These are phyloP conservation scores for Numenius phaeopus DNA, from an alignment of 2,797 vertebrate species.

Conservation along the genomic window DNA sequence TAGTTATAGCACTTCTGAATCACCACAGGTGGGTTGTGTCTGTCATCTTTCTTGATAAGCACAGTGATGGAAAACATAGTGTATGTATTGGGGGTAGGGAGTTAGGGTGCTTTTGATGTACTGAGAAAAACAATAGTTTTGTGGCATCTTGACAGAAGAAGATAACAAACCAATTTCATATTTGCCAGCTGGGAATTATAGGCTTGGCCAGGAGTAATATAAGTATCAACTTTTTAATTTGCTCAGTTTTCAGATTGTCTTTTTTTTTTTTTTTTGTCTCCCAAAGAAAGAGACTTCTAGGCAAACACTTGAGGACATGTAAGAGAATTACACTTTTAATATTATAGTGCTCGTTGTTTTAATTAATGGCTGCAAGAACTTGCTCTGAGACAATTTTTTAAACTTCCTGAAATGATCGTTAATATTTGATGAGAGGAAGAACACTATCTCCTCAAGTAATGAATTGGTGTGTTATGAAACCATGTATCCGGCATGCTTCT, in stretches of 20 bases:
- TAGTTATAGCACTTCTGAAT: not conserved
- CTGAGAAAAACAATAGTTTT: not conserved
- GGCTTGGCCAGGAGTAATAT: conserved; percentile 64
- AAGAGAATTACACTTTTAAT: conserved; percentile 79
- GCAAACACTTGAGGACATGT: conserved; percentile 78
- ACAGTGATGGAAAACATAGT: not conserved
- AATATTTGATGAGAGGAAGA: conserved; percentile 80
- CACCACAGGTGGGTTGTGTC: not conserved
- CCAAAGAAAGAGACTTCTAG: conserved; percentile 72
- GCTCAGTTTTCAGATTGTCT: conserved; percentile 72
- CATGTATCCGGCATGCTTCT: not conserved
- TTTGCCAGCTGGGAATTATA: conserved; percentile 51
- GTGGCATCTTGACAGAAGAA: conserved; percentile 34
- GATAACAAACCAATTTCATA: conserved; percentile 43
- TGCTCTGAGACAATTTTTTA: conserved; percentile 79
- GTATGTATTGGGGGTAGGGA: not conserved
- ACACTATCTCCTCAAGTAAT: conserved; percentile 72
- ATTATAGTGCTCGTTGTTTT: conserved; percentile 78
- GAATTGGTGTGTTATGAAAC: conserved; percentile 62
- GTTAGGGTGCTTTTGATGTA: not conserved
- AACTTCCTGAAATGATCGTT: conserved; percentile 76
- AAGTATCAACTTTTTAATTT: conserved; percentile 78
- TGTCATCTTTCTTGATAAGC: conserved; percentile 5
- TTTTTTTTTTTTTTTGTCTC: conserved; percentile 8
- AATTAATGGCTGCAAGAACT: conserved; percentile 79